Conservation (phyloP, 2,113 vertebrate genomes). For the Corvus hawaiiensis region DNA sequence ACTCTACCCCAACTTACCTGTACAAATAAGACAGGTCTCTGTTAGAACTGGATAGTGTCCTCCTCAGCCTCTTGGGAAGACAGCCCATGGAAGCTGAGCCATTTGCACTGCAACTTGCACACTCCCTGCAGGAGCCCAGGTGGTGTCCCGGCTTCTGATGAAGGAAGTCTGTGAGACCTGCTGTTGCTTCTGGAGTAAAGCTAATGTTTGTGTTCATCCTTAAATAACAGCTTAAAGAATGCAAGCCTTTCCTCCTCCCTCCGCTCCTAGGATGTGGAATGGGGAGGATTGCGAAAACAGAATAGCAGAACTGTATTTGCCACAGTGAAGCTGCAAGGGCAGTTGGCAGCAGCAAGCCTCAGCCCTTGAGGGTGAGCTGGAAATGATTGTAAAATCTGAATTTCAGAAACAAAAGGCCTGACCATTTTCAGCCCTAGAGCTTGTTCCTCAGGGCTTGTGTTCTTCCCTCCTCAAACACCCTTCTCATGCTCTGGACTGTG, state of each 20-base stretch:
- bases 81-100: background rate
- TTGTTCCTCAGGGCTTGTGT: background rate
- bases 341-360: background rate
- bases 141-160: background rate
- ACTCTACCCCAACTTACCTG: background rate
- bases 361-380: background rate
- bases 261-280: accelerated
- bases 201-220: background rate
- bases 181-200: background rate
- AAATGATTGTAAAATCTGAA: background rate
- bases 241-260: background rate
- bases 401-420: background rate
- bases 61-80: background rate
- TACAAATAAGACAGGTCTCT: background rate
- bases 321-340: background rate
- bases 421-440: background rate
- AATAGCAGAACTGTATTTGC: background rate
- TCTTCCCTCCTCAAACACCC: background rate
- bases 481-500: background rate
- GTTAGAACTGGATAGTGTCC: background rate
- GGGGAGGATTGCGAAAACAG: background rate
- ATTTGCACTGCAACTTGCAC: accelerated
- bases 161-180: background rate
- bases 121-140: background rate
- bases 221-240: background rate